A percentile compares a stretch with the other conserved stretches of the same genome.
phyloP scores from a whole-genome alignment of 1,140 invertebrate species.

The Cotesia typhae region DNA sequence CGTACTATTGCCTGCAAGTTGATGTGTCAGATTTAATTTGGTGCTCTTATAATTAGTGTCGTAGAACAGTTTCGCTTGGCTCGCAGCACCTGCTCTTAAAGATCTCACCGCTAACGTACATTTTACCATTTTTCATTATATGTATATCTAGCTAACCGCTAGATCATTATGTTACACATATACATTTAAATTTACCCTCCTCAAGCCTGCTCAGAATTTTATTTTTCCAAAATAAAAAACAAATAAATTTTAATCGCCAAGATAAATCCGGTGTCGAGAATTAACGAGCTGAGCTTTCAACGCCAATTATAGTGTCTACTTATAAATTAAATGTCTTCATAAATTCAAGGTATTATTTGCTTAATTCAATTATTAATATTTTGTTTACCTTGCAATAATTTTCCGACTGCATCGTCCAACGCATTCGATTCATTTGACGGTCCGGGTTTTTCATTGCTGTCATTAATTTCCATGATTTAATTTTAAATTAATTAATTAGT shows the following conservation, averaged over 20 bases:
- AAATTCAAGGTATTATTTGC: neutral
- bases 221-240: neutral
- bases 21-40: slow-evolving; percentile 65
- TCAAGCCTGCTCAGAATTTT: too few relatives aligned
- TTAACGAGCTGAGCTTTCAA: slow-evolving; percentile 54
- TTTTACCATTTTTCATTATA: slow-evolving; percentile 33
- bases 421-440: slow-evolving; percentile 51
- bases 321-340: slow-evolving; percentile 46
- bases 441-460: slow-evolving; percentile 45
- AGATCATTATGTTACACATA: slow-evolving; percentile 23
- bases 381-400: slow-evolving; percentile 59
- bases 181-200: slow-evolving; percentile 29
- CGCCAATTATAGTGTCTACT: slow-evolving; percentile 58
- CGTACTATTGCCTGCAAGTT: slow-evolving; percentile 36
- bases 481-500: neutral
- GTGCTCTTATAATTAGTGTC: slow-evolving; percentile 63
- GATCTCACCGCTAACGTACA: slow-evolving; percentile 35
- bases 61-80: slow-evolving; percentile 59
- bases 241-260: slow-evolving; percentile 42
- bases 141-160: neutral
- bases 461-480: slow-evolving; percentile 47
- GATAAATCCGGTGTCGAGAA: slow-evolving; percentile 58
- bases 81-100: slow-evolving; percentile 61
- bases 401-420: slow-evolving; percentile 62
- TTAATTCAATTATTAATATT: neutral